These are phyloP conservation scores for Drosophila setifemur DNA, from an alignment of 1,140 invertebrate genomes.

Conservation along the genomic window DNA sequence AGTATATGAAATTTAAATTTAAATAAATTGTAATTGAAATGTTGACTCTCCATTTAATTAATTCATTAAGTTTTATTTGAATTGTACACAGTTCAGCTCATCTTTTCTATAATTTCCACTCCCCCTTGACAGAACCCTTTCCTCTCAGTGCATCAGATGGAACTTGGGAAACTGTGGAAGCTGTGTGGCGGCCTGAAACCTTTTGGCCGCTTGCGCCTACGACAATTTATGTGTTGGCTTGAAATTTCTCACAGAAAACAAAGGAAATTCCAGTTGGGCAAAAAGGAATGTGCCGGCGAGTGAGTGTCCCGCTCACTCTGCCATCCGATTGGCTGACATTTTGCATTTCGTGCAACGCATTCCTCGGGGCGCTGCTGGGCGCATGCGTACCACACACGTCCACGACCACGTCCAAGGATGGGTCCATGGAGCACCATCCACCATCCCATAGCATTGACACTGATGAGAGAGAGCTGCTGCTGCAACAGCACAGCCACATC, in stretches of 20 bases:
- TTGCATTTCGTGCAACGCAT: constrained; percentile 82
- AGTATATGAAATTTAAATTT: too few species aligned
- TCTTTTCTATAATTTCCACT: too few species aligned
- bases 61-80: too few species aligned
- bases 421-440: constrained; percentile 34
- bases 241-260: constrained; percentile 81
- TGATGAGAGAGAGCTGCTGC: constrained; percentile 64
- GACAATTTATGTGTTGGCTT: constrained; percentile 77
- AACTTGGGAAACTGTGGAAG: constrained; percentile 33
- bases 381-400: constrained; percentile 78
- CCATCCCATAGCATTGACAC: constrained; percentile 68
- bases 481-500: constrained; percentile 23
- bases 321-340: constrained; percentile 77
- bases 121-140: too few species aligned
- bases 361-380: constrained; percentile 77
- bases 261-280: constrained; percentile 73
- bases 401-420: not conserved
- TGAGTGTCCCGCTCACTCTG: constrained; percentile 38
- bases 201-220: constrained; percentile 61
- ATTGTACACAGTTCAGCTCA: too few species aligned
- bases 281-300: constrained; percentile 69
- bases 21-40: too few species aligned
- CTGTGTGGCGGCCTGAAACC: constrained; percentile 27
- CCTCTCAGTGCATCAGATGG: constrained; percentile 31
- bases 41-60: too few species aligned